These are phyloP conservation scores for Thalassoma bifasciatum DNA, from an alignment of 2,113 vertebrate genomes.

Conservation along the genomic window DNA sequence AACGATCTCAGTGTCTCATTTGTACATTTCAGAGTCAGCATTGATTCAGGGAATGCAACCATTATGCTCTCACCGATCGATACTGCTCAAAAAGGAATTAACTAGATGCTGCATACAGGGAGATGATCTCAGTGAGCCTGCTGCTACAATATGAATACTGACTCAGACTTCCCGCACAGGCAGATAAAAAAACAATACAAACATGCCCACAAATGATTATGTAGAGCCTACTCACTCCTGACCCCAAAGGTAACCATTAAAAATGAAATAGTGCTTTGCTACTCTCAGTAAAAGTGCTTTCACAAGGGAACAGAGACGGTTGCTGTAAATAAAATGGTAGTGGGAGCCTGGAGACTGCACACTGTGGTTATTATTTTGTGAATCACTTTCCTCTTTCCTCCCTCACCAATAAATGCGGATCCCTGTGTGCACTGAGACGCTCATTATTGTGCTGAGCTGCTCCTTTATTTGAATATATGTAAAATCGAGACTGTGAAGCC, in stretches of 20 bases:
- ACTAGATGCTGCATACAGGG: slow-evolving; percentile 31
- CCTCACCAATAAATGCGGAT: slow-evolving; percentile 30
- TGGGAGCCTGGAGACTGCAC: slow-evolving; percentile 37
- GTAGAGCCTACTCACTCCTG: slow-evolving; percentile 34
- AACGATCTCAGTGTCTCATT: slow-evolving; percentile 41
- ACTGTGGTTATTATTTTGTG: slow-evolving; percentile 48
- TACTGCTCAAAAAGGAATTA: slow-evolving; percentile 56
- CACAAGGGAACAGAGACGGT: slow-evolving; percentile 41
- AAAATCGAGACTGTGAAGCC: slow-evolving; percentile 14
- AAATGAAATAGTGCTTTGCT: slow-evolving; percentile 57
- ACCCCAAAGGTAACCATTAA: slow-evolving; percentile 60
- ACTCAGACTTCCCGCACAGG: slow-evolving; percentile 14
- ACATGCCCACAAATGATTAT: slow-evolving; percentile 45
- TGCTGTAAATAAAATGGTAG: slow-evolving; percentile 60
- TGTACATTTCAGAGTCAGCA: slow-evolving; percentile 43
- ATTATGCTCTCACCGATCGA: slow-evolving; percentile 49
- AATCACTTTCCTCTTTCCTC: slow-evolving; percentile 18
- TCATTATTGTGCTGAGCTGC: slow-evolving; percentile 35
- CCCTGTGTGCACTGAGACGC: slow-evolving; percentile 19
- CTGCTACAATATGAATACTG: slow-evolving; percentile 10
- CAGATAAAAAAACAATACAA: slow-evolving; percentile 39
- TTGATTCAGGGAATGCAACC: slow-evolving; percentile 54
- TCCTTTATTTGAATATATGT: slow-evolving; percentile 48
- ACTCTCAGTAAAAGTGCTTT: slow-evolving; percentile 48
- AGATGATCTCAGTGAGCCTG: slow-evolving; percentile 38